Evolutionary conservation across 2,888 invertebrate species (phyloP), one percentile per base, ranked within the genome.

Genomic region (Carcina quercana): DNA sequence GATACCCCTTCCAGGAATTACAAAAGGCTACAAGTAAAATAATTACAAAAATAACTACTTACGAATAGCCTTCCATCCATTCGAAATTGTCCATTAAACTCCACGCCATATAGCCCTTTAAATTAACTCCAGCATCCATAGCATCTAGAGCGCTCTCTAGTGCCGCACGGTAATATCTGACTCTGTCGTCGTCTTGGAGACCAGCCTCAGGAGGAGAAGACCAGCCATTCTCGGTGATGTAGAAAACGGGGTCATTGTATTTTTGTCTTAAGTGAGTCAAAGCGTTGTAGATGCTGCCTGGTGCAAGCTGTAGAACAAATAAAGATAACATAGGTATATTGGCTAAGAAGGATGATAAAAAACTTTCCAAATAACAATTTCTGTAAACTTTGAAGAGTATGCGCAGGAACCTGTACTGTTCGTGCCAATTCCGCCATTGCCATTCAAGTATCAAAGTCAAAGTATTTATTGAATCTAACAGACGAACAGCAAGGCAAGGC

Each of bases 51-150:
- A 15, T 13, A 15, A n/a, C n/a, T n/a, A 69, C 84, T 82, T 56
- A 86, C 79, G 58, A 63, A 45, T 86, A 89, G 25, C 89, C 89
- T 27, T 60, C 49, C 35, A 66, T 61, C 88, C 89, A 90, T 55
- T 90, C 89, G 45, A 89, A 88, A 53, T 88, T 89, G 46, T 91
- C 90, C 71, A 89, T 73, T 5, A 90, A 60, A 37, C 86, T 87
- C 88, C 89, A 89, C 2, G 84, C 84, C 40, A 86, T 85, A 56
- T 88, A 89, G 0, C 86, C 87, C 29, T 57, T 63, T 0, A 86
- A 60, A 14, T 75, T 62, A 11, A 84, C 69, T 0, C 82, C 83
- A 17, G 73, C 80, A 3, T 83, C 75, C 7, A 86, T 43, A 0
- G 69, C 60, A 17, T 83, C 67, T 13, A 86, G 42, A 2, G 76